Conservation (phyloP, 1,140 invertebrate genomes). For the Schlechtendalia chinensis region DNA sequence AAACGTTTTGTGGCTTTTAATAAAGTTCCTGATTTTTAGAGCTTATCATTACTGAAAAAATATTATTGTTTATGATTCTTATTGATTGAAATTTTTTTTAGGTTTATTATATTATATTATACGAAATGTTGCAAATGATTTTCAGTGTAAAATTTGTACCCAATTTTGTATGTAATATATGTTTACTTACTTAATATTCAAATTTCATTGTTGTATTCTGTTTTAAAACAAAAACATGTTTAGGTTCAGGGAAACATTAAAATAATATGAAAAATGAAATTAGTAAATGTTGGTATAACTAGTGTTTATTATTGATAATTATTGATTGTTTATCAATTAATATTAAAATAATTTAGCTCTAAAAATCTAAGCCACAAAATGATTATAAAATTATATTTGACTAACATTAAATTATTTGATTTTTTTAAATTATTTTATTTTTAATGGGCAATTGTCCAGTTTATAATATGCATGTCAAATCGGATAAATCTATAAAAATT, state of each 20-base stretch:
- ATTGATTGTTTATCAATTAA: not conserved
- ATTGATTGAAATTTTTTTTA: conserved; percentile 7
- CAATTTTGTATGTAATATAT: not conserved
- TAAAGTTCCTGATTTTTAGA: conserved; percentile 42
- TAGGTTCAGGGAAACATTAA: not conserved
- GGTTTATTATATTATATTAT: not conserved
- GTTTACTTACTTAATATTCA: not conserved
- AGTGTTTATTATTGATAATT: not conserved
- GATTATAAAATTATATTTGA: conserved; percentile 18
- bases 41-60: conserved; percentile 10
- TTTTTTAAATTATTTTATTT: not conserved
- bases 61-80: conserved; percentile 7
- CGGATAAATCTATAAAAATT: too few relatives aligned
- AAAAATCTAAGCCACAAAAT: conserved; percentile 37
- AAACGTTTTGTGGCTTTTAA: conserved; percentile 36
- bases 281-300: not conserved
- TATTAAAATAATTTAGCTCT: conserved; percentile 24
- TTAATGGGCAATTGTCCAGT: too few relatives aligned
- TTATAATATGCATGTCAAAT: too few relatives aligned
- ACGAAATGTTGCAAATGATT: not conserved
- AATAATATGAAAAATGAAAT: not conserved
- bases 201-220: not conserved
- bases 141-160: not conserved
- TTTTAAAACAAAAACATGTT: not conserved
- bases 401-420: not conserved